Conservation (phyloP, 2,888 invertebrate genomes). For the Xylota sylvarum region DNA sequence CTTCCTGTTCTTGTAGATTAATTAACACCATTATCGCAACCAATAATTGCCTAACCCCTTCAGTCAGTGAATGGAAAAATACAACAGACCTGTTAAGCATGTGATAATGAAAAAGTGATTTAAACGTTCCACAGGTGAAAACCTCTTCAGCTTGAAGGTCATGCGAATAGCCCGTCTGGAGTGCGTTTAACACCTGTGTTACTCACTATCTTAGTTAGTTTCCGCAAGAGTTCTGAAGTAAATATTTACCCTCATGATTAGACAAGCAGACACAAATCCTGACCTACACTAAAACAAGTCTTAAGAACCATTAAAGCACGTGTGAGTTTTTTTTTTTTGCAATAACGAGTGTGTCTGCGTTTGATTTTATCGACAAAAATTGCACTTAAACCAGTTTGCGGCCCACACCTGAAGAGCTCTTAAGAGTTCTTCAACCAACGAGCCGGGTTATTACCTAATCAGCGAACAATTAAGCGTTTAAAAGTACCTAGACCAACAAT, state of each 20-base stretch:
- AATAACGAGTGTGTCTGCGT: neutral
- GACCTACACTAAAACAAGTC: constrained; percentile 47
- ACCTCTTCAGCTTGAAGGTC: constrained; percentile 5
- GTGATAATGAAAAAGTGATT: constrained; percentile 34
- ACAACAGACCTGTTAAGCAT: constrained; percentile 11
- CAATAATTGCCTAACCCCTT: constrained; percentile 4
- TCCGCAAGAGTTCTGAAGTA: constrained; percentile 23
- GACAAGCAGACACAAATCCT: constrained; percentile 30
- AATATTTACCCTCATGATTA: constrained; percentile 50
- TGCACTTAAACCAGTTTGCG: constrained; percentile 33
- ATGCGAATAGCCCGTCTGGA: neutral
- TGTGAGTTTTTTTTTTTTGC: constrained; percentile 1
- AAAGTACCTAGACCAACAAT: neutral
- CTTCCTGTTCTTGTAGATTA: neutral
- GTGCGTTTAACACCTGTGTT: constrained; percentile 21
- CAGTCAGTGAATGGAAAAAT: constrained; percentile 33
- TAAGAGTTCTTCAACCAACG: constrained; percentile 14
- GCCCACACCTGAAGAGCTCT: constrained; percentile 11
- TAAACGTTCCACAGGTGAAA: neutral
- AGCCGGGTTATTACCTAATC: constrained; percentile 17
- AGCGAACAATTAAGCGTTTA: constrained; percentile 7
- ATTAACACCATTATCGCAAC: neutral
- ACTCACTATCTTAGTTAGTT: neutral
- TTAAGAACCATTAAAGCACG: constrained; percentile 39
- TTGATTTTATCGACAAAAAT: constrained; percentile 6